Conservation (phyloP, 2,888 invertebrate species). For the Cataglyphis livida region DNA sequence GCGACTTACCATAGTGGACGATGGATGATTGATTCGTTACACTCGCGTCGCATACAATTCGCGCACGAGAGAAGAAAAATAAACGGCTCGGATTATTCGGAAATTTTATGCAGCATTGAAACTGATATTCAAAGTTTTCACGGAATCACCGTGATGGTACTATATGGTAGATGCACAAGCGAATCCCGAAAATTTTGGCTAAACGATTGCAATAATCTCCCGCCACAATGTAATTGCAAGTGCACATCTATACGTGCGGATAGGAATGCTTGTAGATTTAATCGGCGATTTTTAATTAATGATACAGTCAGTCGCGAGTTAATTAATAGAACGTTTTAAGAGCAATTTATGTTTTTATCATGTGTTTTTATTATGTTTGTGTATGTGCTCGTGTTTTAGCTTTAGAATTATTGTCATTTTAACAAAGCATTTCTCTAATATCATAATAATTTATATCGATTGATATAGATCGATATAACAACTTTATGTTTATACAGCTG, state of each 20-base stretch:
- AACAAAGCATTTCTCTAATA: neutral
- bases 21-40: slow-evolving; percentile 21
- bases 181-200: slow-evolving; percentile 29
- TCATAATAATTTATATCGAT: slow-evolving; percentile 1
- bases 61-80: neutral
- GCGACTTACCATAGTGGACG: slow-evolving; percentile 19
- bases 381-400: neutral
- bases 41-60: neutral
- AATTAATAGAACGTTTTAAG: slow-evolving; percentile 50
- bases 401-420: neutral
- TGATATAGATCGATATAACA: neutral
- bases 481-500: neutral
- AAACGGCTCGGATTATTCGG: slow-evolving; percentile 8
- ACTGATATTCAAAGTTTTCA: slow-evolving; percentile 6
- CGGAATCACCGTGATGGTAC: neutral
- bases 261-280: slow-evolving; percentile 35
- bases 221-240: slow-evolving; percentile 19
- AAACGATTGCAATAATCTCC: slow-evolving; percentile 35
- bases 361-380: neutral
- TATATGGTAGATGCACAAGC: neutral
- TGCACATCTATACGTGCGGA: neutral
- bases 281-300: slow-evolving; percentile 28
- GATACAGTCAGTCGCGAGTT: slow-evolving; percentile 20
- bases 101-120: neutral
- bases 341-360: slow-evolving; percentile 31